phyloP scores from a whole-genome alignment of 2,797 vertebrate species.

The Microctenopoma lineatum region DNA sequence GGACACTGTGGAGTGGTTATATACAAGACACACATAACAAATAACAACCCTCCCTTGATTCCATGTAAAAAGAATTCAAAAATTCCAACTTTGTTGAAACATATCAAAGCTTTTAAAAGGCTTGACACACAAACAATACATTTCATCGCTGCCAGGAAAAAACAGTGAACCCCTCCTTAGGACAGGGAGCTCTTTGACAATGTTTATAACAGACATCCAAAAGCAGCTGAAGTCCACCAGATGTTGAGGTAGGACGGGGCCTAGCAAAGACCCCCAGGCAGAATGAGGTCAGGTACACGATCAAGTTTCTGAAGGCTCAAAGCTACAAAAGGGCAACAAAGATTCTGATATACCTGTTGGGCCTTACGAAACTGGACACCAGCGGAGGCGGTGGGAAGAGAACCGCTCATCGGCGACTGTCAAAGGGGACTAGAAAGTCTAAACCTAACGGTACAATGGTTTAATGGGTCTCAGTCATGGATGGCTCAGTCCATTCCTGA shows the following conservation, averaged over 20 bases:
- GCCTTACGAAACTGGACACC: slow-evolving; percentile 80
- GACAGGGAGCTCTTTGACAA: slow-evolving; percentile 66
- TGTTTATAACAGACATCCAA: slow-evolving; percentile 76
- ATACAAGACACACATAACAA: slow-evolving; percentile 15
- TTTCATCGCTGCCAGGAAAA: slow-evolving; percentile 56
- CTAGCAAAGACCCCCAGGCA: slow-evolving; percentile 72
- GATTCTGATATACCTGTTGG: slow-evolving; percentile 83
- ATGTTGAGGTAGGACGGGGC: slow-evolving; percentile 76
- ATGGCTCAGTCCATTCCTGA: slow-evolving; percentile 42
- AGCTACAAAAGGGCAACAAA: slow-evolving; percentile 80
- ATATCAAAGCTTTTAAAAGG: slow-evolving; percentile 59
- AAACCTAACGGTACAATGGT: slow-evolving; percentile 67
- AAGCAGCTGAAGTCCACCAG: slow-evolving; percentile 79
- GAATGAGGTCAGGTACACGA: slow-evolving; percentile 85
- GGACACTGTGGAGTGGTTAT: slow-evolving; percentile 8
- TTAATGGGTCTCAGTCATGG: slow-evolving; percentile 64
- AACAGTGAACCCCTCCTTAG: slow-evolving; percentile 46
- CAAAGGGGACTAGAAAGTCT: slow-evolving; percentile 69
- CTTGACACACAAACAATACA: slow-evolving; percentile 58
- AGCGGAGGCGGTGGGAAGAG: slow-evolving; percentile 70
- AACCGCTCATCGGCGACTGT: slow-evolving; percentile 65
- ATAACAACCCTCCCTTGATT: not conserved
- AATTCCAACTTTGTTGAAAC: slow-evolving; percentile 38
- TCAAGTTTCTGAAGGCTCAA: slow-evolving; percentile 82
- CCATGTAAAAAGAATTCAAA: slow-evolving; percentile 14